phyloP scores from a whole-genome alignment of 1,140 invertebrate species.

The Drosophila trapezifrons region DNA sequence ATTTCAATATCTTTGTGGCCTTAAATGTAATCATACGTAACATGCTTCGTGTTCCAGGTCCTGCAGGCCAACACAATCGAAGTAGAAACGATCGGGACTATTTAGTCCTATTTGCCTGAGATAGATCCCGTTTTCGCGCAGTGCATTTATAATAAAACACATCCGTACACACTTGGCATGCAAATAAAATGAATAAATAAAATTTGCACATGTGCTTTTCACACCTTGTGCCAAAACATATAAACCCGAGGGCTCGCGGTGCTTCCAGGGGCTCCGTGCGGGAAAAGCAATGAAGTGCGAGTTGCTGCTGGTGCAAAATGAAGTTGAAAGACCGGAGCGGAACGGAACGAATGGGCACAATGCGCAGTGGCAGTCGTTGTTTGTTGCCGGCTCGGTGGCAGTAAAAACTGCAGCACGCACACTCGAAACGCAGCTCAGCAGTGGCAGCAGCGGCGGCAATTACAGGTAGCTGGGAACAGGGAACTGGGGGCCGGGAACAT shows the following conservation, averaged over 20 bases:
- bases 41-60: too few species aligned
- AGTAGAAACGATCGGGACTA: too few species aligned
- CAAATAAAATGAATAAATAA: conserved; percentile 83
- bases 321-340: conserved; percentile 60
- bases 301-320: conserved; percentile 60
- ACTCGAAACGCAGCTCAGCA: conserved; percentile 60
- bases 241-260: conserved; percentile 50
- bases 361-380: conserved; percentile 49
- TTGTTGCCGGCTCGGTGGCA: conserved; percentile 58
- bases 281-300: conserved; percentile 68
- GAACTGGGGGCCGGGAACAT: conserved; percentile 46
- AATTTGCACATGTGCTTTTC: conserved; percentile 78
- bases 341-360: conserved; percentile 68
- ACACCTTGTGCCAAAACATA: conserved; percentile 75
- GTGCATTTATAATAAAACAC: conserved; percentile 57
- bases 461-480: conserved; percentile 33
- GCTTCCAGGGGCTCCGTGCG: conserved; percentile 7
- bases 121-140: background rate
- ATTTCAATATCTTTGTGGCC: too few species aligned
- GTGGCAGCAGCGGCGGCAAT: conserved; percentile 27
- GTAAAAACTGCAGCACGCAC: conserved; percentile 80
- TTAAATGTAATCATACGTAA: too few species aligned
- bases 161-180: conserved; percentile 61
- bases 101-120: background rate
- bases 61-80: too few species aligned